Percentiles rank a stretch among this genome's conserved stretches.
Conservation (phyloP, 1,140 invertebrate species). For the Diploscapter pachys region DNA sequence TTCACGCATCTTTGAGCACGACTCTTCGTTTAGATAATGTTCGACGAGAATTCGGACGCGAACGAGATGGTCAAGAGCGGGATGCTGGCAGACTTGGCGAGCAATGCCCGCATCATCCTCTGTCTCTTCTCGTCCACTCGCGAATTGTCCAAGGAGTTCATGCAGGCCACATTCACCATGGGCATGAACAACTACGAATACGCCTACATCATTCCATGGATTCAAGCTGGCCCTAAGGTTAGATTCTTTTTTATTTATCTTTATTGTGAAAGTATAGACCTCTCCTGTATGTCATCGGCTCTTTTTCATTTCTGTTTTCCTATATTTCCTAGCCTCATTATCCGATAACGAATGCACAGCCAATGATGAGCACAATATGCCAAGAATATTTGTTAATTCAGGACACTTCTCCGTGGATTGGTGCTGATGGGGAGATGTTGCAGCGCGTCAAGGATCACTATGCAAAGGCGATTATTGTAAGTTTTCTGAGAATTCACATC, state of each 20-base stretch:
- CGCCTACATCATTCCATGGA: constrained; percentile 53
- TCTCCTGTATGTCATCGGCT: background rate
- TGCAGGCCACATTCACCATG: constrained; percentile 47
- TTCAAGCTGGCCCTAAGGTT: constrained; percentile 41
- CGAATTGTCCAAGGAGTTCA: constrained; percentile 54
- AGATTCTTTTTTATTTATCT: background rate
- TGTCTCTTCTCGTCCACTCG: constrained; percentile 56
- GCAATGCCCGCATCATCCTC: constrained; percentile 52
- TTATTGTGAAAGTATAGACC: background rate
- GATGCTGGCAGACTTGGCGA: constrained; percentile 39
- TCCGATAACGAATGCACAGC: background rate
- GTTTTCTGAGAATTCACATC: constrained; percentile 2
- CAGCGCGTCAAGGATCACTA: constrained; percentile 41
- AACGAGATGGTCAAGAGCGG: constrained; percentile 51
- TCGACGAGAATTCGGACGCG: constrained; percentile 51
- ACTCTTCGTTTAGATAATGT: constrained; percentile 27
- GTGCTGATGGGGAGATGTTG: constrained; percentile 47
- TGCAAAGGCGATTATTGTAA: constrained; percentile 52
- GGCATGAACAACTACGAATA: constrained; percentile 54
- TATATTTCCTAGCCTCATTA: background rate
- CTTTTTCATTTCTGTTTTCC: background rate
- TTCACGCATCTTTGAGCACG: background rate
- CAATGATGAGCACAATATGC: background rate
- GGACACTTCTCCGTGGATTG: constrained; percentile 57
- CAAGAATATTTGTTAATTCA: background rate